These are phyloP conservation scores for Marcusenius ussheri DNA, from an alignment of 2,113 vertebrate genomes.

Conservation along the genomic window DNA sequence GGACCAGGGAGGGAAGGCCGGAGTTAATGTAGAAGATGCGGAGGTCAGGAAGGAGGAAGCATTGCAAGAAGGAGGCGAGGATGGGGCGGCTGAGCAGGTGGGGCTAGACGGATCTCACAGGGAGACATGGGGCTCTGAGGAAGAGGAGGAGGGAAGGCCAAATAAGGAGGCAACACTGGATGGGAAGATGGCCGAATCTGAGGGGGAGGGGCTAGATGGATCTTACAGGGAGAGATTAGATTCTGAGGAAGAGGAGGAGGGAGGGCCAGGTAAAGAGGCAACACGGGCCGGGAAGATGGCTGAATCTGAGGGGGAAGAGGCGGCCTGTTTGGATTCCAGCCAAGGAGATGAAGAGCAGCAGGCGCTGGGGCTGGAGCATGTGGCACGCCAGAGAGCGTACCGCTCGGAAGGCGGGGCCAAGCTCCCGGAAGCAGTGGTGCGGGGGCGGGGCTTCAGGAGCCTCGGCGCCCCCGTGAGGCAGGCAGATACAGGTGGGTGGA, in stretches of 20 bases:
- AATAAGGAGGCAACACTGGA: neutral
- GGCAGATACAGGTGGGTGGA: slow-evolving; percentile 36
- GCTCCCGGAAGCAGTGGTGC: neutral
- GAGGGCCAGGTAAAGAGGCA: neutral
- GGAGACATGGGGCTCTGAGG: neutral
- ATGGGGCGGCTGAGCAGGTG: neutral
- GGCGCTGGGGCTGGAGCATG: slow-evolving; percentile 1
- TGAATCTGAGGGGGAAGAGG: neutral
- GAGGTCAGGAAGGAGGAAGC: neutral
- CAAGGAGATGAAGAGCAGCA: neutral
- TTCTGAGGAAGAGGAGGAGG: neutral
- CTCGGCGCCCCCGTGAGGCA: slow-evolving; percentile 14
- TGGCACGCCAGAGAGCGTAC: slow-evolving; percentile 33
- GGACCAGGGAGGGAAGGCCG: neutral
- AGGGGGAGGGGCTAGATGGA: neutral
- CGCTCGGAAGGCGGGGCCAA: slow-evolving; percentile 32
- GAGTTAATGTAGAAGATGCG: neutral
- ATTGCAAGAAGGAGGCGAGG: neutral
- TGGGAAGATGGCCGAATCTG: neutral
- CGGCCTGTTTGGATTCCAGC: neutral
- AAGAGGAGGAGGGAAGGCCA: neutral
- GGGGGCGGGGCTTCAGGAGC: slow-evolving; percentile 29
- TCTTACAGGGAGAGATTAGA: neutral
- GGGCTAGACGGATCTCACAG: neutral
- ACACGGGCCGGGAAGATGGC: neutral